Base-by-base conservation (phyloP, 2,888 invertebrate genomes). In the Leptopilina myrica region DNA sequence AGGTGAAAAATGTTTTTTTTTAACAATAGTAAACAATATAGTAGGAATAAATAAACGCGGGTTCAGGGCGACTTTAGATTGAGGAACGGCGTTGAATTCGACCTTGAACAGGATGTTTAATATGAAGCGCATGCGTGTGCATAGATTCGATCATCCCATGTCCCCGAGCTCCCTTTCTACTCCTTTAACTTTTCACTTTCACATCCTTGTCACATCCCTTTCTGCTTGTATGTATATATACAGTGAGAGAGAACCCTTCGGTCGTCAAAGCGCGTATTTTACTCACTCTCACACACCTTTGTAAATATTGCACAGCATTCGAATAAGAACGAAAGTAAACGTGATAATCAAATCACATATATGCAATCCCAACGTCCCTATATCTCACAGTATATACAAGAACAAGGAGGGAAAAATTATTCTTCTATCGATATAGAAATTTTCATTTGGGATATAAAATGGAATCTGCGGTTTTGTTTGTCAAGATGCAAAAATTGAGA, bases 151-250 rank as follows among this genome's bases (percentile, higher is more conserved):
- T 89, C 89, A 87, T 87, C 85, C 86, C 85, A 81, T 84, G 79
- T 81, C 78, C 78, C 80, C 65, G 80, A 78, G 69, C 78, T 83
- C 83, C 80, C 82, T 81, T 85, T 83, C 81, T 83, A 78, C 81
- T 76, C 80, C 81, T 82, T 79, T 76, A 78, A 87, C 89, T 89
- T 89, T 90, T 90, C 89, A 89, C 89, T 90, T 90, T 90, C 89
- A 87, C 88, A 84, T 73, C 87, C 86, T 62, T 62, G 62, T 62
- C 62, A 62, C 62, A 62, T 88, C 87, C 86, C 85, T 87, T 87
- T 85, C 85, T 85, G 84, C 82, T 78, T 77, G 79, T 49, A 49
- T 49, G 3, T 49, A 49, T 49, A 12, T 49, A 33, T 33, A 33
- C 33, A 33, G 43, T 43, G 43, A 43, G 43, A 43, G 43, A 49